These are phyloP conservation scores for Eira barbara DNA, from an alignment of 2,113 vertebrate genomes.

Conservation along the genomic window DNA sequence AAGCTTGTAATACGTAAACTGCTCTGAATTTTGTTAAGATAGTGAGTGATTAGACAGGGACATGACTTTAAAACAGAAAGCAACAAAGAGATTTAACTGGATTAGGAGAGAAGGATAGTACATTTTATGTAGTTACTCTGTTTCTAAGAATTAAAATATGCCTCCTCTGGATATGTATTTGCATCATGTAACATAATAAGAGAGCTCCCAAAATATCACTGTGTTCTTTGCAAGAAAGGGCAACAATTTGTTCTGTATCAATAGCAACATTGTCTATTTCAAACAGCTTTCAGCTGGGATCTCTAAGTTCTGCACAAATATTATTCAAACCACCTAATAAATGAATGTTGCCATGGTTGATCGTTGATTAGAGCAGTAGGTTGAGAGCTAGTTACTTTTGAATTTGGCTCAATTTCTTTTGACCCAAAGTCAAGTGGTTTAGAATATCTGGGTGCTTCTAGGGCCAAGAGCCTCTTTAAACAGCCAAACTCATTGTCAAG, in stretches of 20 bases:
- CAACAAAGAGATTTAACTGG: constrained; percentile 37
- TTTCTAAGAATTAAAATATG: constrained; percentile 63
- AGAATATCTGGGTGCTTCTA: constrained; percentile 3
- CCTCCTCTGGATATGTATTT: constrained; percentile 40
- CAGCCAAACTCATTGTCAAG: neutral
- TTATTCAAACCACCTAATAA: neutral
- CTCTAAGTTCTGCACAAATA: neutral
- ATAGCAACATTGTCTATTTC: constrained; percentile 6
- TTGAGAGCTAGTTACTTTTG: neutral
- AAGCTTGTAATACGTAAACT: constrained; percentile 28
- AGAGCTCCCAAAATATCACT: constrained; percentile 48
- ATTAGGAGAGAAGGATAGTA: constrained; percentile 38
- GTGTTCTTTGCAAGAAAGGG: constrained; percentile 47
- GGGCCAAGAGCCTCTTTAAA: neutral
- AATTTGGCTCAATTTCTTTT: constrained; percentile 7
- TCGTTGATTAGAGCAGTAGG: neutral
- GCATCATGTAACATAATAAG: constrained; percentile 38
- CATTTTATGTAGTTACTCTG: constrained; percentile 3
- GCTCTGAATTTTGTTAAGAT: constrained; percentile 53
- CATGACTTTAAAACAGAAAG: constrained; percentile 54
- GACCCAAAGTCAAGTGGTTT: neutral
- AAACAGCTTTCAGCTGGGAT: constrained; percentile 40
- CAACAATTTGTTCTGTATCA: constrained; percentile 48
- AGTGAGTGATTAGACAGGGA: constrained; percentile 44
- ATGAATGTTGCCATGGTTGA: neutral